Percentiles rank a stretch among this genome's conserved stretches.
Evolutionary conservation across 2,888 invertebrate genomes (phyloP).

Genomic region (Tyria jacobaeae): DNA sequence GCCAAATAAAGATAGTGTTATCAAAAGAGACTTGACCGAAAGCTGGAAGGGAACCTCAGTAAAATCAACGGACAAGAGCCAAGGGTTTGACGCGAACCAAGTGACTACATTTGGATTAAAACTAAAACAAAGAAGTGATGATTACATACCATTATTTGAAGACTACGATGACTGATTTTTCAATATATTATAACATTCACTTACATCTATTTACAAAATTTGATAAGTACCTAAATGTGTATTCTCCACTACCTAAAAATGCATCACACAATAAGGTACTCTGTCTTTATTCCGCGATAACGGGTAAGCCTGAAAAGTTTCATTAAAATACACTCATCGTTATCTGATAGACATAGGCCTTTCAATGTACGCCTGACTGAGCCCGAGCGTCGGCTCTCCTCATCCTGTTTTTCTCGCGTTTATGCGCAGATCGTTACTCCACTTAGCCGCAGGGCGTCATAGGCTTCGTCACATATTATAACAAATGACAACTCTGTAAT

Average conservation of each 20-base stretch:
- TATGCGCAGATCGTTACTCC: no score
- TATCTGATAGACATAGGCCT: no score
- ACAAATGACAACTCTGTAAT: not conserved
- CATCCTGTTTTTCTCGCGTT: no score
- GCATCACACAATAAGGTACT: not conserved
- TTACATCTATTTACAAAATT: conserved; percentile 3
- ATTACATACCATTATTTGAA: conserved; percentile 74
- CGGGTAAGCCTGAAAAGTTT: not conserved
- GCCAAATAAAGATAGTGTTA: conserved; percentile 58
- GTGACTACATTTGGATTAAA: conserved; percentile 76
- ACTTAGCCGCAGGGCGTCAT: no score
- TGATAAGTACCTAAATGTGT: conserved; percentile 1
- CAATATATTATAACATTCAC: not conserved
- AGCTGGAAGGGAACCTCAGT: conserved; percentile 65
- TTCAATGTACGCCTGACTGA: no score
- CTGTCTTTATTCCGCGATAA: not conserved
- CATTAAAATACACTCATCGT: no score
- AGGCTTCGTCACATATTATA: no score
- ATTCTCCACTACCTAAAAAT: not conserved
- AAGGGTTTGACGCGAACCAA: conserved; percentile 65
- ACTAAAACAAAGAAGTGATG: conserved; percentile 72
- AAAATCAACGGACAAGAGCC: conserved; percentile 62
- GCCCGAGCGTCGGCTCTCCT: no score
- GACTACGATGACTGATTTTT: conserved; percentile 68
- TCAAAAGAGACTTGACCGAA: conserved; percentile 61